phyloP scores from a whole-genome alignment of 53 echinoderm and acorn worm genomes.

The Echinometra lucunter region DNA sequence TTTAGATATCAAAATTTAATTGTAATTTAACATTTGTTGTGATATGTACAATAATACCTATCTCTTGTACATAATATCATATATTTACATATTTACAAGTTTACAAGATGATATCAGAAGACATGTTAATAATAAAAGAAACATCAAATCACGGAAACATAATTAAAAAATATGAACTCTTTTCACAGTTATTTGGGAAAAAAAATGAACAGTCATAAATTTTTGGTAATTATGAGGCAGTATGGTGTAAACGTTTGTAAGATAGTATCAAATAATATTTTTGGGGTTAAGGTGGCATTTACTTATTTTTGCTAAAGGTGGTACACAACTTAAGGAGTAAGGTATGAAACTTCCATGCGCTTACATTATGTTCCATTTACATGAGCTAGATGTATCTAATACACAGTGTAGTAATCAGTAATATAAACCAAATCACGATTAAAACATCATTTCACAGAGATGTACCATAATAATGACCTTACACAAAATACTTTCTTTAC shows the following conservation, averaged over 20 bases:
- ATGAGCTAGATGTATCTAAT: background rate
- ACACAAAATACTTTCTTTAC: background rate
- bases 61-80: background rate
- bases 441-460: background rate
- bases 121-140: background rate
- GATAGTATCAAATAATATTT: background rate
- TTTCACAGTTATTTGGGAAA: background rate
- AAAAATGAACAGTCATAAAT: background rate
- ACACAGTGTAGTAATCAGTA: background rate
- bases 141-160: constrained; percentile 14
- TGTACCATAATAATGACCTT: background rate
- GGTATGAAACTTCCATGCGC: background rate
- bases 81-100: constrained; percentile 31
- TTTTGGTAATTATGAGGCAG: background rate
- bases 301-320: background rate
- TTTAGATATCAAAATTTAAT: background rate
- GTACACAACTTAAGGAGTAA: background rate
- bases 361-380: background rate
- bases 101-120: background rate
- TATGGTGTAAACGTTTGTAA: background rate
- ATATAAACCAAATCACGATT: background rate
- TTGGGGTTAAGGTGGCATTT: background rate
- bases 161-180: background rate
- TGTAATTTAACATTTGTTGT: background rate
- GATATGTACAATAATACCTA: background rate